Evolutionary conservation across 2,113 vertebrate genomes (phyloP).

Genomic region (Dicentrarchus labrax): DNA sequence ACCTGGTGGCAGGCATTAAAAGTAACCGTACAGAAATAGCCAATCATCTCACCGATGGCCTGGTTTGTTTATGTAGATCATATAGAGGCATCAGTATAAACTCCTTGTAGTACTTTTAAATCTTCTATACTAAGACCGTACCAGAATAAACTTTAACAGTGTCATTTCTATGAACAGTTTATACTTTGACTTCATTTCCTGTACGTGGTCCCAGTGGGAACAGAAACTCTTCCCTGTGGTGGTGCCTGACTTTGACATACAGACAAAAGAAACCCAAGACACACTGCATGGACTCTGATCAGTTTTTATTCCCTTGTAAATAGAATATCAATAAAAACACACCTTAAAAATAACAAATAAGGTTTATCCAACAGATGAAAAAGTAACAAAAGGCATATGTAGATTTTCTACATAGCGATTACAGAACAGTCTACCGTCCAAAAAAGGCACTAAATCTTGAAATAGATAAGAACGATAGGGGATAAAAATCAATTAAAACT

Average conservation of each 20-base stretch:
- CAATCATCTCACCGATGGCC: no score
- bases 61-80: no score
- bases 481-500: constrained; percentile 86
- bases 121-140: background rate
- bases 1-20: no score
- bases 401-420: constrained; percentile 92
- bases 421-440: constrained; percentile 99
- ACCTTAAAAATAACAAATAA: constrained; percentile 92
- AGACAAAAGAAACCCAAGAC: constrained; percentile 25
- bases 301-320: constrained; percentile 97
- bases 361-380: constrained; percentile 89
- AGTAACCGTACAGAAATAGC: no score
- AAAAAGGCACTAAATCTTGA: constrained; percentile 99
- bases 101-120: no score
- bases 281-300: constrained; percentile 69
- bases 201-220: background rate
- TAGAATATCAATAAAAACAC: constrained; percentile 99
- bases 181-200: no score
- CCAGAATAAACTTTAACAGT: background rate
- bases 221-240: background rate
- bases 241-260: background rate
- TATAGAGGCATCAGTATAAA: no score
- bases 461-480: constrained; percentile 92
- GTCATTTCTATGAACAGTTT: no score
- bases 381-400: constrained; percentile 99